Evolutionary conservation across 2,888 invertebrate genomes (phyloP), one percentile per base, ranked within the genome.

Genomic region (Drymonia ruficornis): DNA sequence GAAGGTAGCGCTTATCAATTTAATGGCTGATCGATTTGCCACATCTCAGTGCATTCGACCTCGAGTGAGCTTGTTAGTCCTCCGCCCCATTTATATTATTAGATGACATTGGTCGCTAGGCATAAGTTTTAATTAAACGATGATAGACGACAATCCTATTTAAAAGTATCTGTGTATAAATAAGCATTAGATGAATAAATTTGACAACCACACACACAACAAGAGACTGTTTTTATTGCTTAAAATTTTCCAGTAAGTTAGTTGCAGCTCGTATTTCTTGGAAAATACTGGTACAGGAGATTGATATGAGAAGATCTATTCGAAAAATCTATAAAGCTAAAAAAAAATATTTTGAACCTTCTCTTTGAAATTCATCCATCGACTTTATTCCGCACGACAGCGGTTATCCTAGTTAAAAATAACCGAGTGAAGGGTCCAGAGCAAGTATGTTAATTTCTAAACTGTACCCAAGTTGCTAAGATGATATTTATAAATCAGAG

Each of bases 361-460:
- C 13, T 36, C n/a, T 36, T 36, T 5, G n/a, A 36, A n/a, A 7
- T 4, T n/a, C 36, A n/a, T n/a, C n/a, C 36, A n/a, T 36, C 36
- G n/a, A n/a, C 36, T n/a, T n/a, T 36, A 36, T 36, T n/a, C n/a
- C 36, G 36, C 5, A n/a, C n/a, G 9, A 36, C n/a, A 36, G 67
- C 67, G 58, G 64, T 63, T 23, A 50, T 51, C 45, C 12, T 11
- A 56, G 54, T 62, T 70, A 70, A 59, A 70, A 57, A 66, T 70
- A 70, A 57, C 59, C 53, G 55, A 53, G 29, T 48, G 53, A 61
- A 50, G 56, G 56, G 49, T 45, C 50, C 53, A 13, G 49, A 12
- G 12, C 70, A 50, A 53, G 70, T 72, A 70, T 72, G 70, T 54
- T 64, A 69, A 72, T 72, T 44, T 58, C 61, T 55, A 59, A 62